Evolutionary conservation across 2,113 vertebrate genomes (phyloP), one percentile per base, ranked within the genome.

Genomic region (Ancistrus triradiatus): DNA sequence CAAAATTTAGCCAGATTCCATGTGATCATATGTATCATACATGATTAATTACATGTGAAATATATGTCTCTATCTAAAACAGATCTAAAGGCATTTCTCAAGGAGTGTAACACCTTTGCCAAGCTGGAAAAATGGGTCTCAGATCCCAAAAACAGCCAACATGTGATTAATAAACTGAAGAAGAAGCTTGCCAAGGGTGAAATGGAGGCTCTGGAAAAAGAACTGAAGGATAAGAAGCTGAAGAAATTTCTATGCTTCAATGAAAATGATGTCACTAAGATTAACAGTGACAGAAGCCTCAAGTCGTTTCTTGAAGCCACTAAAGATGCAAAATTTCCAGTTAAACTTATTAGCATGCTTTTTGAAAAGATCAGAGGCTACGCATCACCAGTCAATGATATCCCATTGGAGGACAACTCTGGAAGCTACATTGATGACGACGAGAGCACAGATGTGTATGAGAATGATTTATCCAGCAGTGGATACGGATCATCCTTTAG

Each of bases 61-160:
- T 31, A 4, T 3, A 4, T 31, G 27, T 31, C 27, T 31, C 3
- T 4, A 31, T 31, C 7, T 31, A 7, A 31, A 31, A 31, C 53
- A 42, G 53, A 57, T 57, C 53, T 57, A 1, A 42, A 42, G 37
- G n/a, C 18, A n/a, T n/a, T n/a, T n/a, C n/a, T n/a, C 2, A n/a
- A n/a, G n/a, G n/a, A 6, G 4, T 15, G 13, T 4, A 25, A 11
- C 35, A 57, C 55, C 28, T 15, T 42, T 25, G 19, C 35, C 11
- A 57, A 57, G 25, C 4, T 57, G 3, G 53, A 57, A 40, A 7
- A 57, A 40, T 57, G 21, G 21, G 37, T 42, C 14, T 57, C 37
- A 6, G 2, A 15, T 6, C 6, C 52, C n/a, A n/a, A n/a, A 52
- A 31, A 3, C 19, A 38, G 35, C 10, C 5, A 40, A 8, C 5